These are phyloP conservation scores for Dipodomys merriami DNA, from an alignment of 2,113 vertebrate genomes.

Conservation along the genomic window DNA sequence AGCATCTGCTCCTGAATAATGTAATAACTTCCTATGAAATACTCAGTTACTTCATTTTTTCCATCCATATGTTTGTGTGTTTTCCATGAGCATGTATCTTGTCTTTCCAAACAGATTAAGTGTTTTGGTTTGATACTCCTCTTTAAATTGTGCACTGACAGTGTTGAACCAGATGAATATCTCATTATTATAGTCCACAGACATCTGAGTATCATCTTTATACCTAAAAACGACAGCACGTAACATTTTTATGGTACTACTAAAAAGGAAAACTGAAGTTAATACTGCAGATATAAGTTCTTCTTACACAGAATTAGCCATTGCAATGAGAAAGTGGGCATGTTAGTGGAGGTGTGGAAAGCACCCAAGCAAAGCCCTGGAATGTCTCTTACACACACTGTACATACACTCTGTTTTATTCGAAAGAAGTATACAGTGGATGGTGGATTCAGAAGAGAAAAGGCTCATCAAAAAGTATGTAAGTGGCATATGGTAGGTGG, in stretches of 20 bases:
- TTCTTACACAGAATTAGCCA: not conserved
- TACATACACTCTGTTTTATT: not conserved
- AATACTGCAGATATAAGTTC: not conserved
- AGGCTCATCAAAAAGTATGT: not conserved
- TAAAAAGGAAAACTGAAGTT: not conserved
- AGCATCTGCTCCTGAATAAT: not conserved
- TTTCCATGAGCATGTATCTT: not conserved
- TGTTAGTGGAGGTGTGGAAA: not conserved
- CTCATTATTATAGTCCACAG: not conserved
- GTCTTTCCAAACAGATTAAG: not conserved
- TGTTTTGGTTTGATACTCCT: not conserved
- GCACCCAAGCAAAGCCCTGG: not conserved
- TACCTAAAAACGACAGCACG: slow-evolving; percentile 34
- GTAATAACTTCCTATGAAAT: not conserved
- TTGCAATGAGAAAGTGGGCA: not conserved
- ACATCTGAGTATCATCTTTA: not conserved
- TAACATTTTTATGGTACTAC: slow-evolving; percentile 25
- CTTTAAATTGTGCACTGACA: not conserved
- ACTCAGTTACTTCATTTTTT: not conserved
- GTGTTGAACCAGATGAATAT: not conserved
- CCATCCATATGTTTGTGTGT: not conserved
- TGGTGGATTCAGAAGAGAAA: slow-evolving; percentile 1
- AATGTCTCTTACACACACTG: not conserved
- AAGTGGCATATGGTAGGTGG: not conserved
- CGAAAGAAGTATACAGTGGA: not conserved